Evolutionary conservation across 2,113 vertebrate species (phyloP).

Genomic region (Dasypus novemcinctus): DNA sequence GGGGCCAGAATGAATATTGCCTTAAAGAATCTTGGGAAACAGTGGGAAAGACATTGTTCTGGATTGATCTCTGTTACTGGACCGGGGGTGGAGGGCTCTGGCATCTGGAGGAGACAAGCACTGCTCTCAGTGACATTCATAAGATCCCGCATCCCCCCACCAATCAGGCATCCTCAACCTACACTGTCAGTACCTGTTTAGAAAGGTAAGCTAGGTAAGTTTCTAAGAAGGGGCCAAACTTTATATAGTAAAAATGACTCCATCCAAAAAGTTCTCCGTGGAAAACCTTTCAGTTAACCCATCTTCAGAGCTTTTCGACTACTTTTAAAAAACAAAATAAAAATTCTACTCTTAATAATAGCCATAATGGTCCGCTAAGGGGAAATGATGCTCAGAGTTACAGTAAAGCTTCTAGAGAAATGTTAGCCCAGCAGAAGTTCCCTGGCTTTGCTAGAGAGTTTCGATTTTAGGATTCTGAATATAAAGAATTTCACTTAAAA

Average conservation of each 20-base stretch:
- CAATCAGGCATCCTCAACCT: not conserved
- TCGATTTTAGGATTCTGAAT: constrained; percentile 15
- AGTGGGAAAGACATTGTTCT: not conserved
- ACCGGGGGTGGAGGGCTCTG: not conserved
- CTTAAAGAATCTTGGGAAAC: not conserved
- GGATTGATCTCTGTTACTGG: not conserved
- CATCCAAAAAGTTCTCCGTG: not conserved
- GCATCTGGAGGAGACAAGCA: not conserved
- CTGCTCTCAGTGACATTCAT: not conserved
- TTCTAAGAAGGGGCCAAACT: not conserved
- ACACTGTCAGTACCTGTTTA: not conserved
- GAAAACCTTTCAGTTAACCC: not conserved
- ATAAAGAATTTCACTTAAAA: constrained; percentile 33
- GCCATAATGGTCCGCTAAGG: not conserved
- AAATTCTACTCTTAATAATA: not conserved
- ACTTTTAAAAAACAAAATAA: too few species aligned
- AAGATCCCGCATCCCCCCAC: not conserved
- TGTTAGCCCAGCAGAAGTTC: not conserved
- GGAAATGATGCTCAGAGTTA: not conserved
- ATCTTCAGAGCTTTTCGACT: constrained; percentile 26
- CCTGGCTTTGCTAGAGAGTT: constrained; percentile 12
- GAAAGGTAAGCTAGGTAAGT: not conserved
- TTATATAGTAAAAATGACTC: not conserved
- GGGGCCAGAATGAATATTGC: not conserved
- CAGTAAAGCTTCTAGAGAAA: constrained; percentile 6